These are phyloP conservation scores for Eulemur mongoz DNA, from an alignment of 2,797 vertebrate species.

Conservation along the genomic window DNA sequence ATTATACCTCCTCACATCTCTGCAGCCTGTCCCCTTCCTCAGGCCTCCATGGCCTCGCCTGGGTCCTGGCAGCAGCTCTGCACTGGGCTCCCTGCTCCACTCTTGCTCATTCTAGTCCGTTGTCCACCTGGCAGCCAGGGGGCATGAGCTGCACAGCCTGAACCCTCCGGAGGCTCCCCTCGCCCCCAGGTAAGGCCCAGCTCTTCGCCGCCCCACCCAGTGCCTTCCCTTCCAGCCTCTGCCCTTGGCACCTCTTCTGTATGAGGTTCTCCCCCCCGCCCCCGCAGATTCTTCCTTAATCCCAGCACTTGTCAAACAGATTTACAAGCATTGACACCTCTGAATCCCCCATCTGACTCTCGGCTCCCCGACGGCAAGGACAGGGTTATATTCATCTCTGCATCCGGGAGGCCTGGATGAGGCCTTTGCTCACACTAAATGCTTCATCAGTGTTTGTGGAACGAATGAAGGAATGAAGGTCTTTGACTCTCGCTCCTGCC, in stretches of 20 bases:
- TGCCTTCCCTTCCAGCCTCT: not conserved
- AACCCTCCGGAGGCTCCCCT: not conserved
- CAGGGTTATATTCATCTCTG: not conserved
- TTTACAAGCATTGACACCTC: not conserved
- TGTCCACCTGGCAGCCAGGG: not conserved
- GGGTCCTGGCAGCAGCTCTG: not conserved
- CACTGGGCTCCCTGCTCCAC: too few relatives aligned
- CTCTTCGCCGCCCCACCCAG: not conserved
- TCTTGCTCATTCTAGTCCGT: not conserved
- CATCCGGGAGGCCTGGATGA: not conserved
- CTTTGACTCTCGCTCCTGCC: not conserved
- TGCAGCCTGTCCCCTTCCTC: not conserved
- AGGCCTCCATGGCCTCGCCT: not conserved
- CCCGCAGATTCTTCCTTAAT: not conserved
- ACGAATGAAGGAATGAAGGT: not conserved
- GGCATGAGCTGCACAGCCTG: too few relatives aligned
- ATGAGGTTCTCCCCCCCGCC: not conserved
- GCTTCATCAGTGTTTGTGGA: not conserved
- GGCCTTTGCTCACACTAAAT: not conserved
- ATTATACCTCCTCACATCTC: not conserved
- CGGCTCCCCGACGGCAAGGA: not conserved
- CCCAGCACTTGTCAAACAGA: rapidly evolving
- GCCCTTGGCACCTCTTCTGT: not conserved
- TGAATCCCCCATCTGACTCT: not conserved
- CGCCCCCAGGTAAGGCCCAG: not conserved